These are phyloP conservation scores for Channa argus DNA, from an alignment of 2,113 vertebrate genomes.

Conservation along the genomic window DNA sequence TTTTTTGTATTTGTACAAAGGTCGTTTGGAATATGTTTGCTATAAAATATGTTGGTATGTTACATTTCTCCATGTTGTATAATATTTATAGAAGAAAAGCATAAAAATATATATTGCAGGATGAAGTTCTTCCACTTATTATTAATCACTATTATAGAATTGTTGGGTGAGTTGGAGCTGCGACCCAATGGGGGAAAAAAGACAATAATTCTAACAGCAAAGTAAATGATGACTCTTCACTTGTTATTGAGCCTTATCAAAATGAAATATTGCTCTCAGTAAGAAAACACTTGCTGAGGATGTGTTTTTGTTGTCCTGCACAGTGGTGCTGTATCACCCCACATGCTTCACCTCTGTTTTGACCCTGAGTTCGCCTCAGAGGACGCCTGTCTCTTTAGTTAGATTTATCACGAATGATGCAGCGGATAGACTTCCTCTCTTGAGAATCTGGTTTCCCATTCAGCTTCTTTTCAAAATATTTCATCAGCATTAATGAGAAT, in stretches of 20 bases:
- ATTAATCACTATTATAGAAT: no score
- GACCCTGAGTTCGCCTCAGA: slow-evolving; percentile 39
- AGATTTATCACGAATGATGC: slow-evolving; percentile 41
- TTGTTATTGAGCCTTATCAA: not conserved
- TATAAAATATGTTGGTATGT: no score
- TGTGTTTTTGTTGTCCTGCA: slow-evolving; percentile 10
- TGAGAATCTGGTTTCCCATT: slow-evolving; percentile 43
- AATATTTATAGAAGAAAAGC: no score
- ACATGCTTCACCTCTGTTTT: slow-evolving; percentile 31
- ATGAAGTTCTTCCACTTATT: no score
- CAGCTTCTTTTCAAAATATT: slow-evolving; percentile 41
- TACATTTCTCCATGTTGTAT: no score
- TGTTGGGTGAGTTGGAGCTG: no score
- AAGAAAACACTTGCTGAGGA: not conserved
- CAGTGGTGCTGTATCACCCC: slow-evolving; percentile 43
- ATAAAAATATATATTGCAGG: no score
- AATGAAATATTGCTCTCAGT: slow-evolving; percentile 1
- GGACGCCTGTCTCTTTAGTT: slow-evolving; percentile 59
- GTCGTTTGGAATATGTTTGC: no score
- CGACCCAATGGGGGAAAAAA: no score
- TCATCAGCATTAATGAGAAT: slow-evolving; percentile 3
- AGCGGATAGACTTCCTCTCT: slow-evolving; percentile 64
- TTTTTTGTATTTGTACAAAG: no score
- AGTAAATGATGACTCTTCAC: not conserved
- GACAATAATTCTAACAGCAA: not conserved